Conservation (phyloP, 2,888 invertebrate species). For the Tachina grossa region DNA sequence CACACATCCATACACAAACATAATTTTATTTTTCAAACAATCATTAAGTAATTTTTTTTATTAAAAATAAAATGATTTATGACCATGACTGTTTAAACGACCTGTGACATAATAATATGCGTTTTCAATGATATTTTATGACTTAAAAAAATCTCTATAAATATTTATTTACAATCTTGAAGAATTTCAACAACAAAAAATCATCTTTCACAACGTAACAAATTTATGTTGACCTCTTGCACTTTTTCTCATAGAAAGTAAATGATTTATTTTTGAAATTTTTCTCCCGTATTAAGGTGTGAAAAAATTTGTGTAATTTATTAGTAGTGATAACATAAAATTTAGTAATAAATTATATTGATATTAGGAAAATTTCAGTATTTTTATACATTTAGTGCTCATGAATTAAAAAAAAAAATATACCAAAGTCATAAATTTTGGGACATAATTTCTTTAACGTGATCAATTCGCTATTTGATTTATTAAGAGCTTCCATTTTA, state of each 20-base stretch:
- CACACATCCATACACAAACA: background rate
- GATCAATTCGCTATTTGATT: too few relatives aligned
- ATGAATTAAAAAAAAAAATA: background rate
- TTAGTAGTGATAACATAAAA: conserved; percentile 13
- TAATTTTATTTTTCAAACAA: background rate
- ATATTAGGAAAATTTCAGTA: conserved; percentile 4
- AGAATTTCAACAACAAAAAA: background rate
- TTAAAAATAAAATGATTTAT: conserved; percentile 47
- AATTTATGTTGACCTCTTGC: conserved; percentile 48
- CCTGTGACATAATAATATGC: conserved; percentile 21
- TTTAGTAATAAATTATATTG: conserved; percentile 25
- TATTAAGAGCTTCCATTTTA: too few relatives aligned
- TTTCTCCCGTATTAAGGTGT: conserved; percentile 16
- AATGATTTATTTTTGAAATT: conserved; percentile 21
- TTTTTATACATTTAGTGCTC: background rate
- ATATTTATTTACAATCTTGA: background rate
- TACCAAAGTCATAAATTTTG: background rate
- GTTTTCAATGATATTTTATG: background rate
- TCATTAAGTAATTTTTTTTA: background rate
- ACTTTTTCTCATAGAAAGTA: conserved; percentile 12
- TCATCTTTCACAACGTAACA: conserved; percentile 22
- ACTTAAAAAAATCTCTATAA: too few relatives aligned
- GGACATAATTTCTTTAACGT: too few relatives aligned
- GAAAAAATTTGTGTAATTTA: conserved; percentile 42
- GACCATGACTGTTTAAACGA: conserved; percentile 19